Percentiles rank a stretch among this genome's conserved stretches.
These are phyloP conservation scores for Oryzias celebensis DNA, from an alignment of 2,113 vertebrate species.

Conservation along the genomic window DNA sequence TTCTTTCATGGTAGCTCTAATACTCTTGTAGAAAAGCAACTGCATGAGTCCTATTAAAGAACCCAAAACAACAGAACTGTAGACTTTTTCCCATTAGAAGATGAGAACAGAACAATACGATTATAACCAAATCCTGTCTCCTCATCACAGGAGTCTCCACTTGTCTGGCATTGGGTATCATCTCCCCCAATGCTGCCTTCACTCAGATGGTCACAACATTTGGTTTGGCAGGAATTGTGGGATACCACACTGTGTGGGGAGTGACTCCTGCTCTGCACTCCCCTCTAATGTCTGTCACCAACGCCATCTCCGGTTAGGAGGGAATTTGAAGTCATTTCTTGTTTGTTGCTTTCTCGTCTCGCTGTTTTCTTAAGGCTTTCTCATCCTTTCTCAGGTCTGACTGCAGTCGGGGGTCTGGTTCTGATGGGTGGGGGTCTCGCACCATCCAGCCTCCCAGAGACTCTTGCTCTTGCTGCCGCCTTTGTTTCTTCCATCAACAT, in stretches of 20 bases:
- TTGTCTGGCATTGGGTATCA: constrained; percentile 84
- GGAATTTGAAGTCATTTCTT: not conserved
- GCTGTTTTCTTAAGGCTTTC: not conserved
- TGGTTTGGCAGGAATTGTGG: constrained; percentile 92
- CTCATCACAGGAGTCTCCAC: constrained; percentile 68
- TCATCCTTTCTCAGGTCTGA: constrained; percentile 64
- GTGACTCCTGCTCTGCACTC: constrained; percentile 96
- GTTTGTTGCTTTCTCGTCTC: not conserved
- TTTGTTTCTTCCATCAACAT: constrained; percentile 84
- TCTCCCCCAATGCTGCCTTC: constrained; percentile 87
- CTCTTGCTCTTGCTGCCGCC: constrained; percentile 79
- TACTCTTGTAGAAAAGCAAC: no score
- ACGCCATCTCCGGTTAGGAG: constrained; percentile 92
- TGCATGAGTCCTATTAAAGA: no score
- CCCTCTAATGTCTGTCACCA: constrained; percentile 97
- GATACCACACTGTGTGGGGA: constrained; percentile 98
- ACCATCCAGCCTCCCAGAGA: constrained; percentile 73
- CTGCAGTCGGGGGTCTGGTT: constrained; percentile 82
- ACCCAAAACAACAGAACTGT: no score
- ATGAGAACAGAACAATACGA: no score
- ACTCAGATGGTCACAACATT: constrained; percentile 96
- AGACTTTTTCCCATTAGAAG: no score
- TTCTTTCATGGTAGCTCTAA: no score
- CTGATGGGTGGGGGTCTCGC: constrained; percentile 82
- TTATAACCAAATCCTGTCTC: constrained; percentile 1